These are phyloP conservation scores for Nephrocerus scutellatus DNA, from an alignment of 2,888 invertebrate genomes.

Conservation along the genomic window DNA sequence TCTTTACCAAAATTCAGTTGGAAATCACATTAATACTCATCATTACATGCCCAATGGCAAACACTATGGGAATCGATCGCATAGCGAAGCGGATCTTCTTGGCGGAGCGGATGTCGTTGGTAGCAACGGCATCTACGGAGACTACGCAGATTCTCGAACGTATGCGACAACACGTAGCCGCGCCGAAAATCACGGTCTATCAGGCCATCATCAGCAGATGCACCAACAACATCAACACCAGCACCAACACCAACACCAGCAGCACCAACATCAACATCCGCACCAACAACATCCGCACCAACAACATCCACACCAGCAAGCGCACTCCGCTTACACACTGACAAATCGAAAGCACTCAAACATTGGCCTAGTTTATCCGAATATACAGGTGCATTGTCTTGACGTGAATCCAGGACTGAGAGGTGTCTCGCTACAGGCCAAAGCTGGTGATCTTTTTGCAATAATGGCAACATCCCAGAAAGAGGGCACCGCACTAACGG, in stretches of 20 bases:
- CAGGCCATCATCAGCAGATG: conserved; percentile 27
- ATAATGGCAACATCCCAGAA: conserved; percentile 82
- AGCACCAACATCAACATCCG: conserved; percentile 13
- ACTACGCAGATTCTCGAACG: conserved; percentile 41
- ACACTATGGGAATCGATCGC: conserved; percentile 57
- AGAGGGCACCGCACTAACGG: conserved; percentile 80
- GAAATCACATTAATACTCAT: conserved; percentile 38
- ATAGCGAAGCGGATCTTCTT: conserved; percentile 80
- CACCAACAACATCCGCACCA: conserved; percentile 1
- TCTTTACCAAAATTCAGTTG: conserved; percentile 25
- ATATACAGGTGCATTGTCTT: conserved; percentile 54
- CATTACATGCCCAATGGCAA: conserved; percentile 41
- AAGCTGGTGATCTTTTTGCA: conserved; percentile 85
- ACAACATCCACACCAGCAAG: conserved; percentile 9
- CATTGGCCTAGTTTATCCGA: conserved; percentile 46
- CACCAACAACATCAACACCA: conserved; percentile 4
- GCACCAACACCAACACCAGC: conserved; percentile 1
- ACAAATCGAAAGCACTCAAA: conserved; percentile 40
- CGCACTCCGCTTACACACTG: conserved; percentile 25
- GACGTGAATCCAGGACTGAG: conserved; percentile 73
- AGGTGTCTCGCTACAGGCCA: conserved; percentile 73
- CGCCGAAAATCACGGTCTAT: conserved; percentile 20
- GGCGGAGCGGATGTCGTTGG: conserved; percentile 54
- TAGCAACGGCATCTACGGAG: conserved; percentile 42
- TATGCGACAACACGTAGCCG: conserved; percentile 36